phyloP scores from a whole-genome alignment of 2,888 invertebrate genomes.

The Parasteatoda lunata region DNA sequence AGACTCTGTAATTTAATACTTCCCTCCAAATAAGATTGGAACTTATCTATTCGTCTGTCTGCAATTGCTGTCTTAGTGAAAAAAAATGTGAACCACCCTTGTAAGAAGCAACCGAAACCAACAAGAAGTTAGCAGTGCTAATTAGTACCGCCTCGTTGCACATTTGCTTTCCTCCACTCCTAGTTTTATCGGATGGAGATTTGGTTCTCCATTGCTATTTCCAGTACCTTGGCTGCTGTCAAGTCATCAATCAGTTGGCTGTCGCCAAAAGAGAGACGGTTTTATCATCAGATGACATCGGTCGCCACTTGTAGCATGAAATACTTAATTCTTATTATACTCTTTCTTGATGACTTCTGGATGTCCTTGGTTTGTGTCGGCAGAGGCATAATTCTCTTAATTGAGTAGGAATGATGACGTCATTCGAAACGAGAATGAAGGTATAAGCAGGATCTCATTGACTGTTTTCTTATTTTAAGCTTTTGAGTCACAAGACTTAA shows the following conservation, averaged over 20 bases:
- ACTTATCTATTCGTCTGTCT: constrained; percentile 45
- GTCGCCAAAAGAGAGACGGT: constrained; percentile 43
- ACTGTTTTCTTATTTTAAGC: no score
- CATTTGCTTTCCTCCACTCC: constrained; percentile 9
- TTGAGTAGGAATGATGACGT: not conserved
- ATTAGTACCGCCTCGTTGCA: constrained; percentile 65
- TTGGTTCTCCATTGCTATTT: constrained; percentile 39
- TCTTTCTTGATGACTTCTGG: constrained; percentile 5
- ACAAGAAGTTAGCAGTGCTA: constrained; percentile 60
- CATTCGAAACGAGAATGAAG: not conserved
- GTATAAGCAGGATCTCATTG: not conserved
- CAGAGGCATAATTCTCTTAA: not conserved
- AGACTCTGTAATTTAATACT: constrained; percentile 35
- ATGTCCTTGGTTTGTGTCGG: not conserved
- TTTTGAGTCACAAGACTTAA: no score
- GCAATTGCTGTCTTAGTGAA: constrained; percentile 26
- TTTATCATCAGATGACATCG: constrained; percentile 57
- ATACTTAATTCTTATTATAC: constrained; percentile 16
- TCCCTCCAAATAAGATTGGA: constrained; percentile 50
- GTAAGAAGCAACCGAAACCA: constrained; percentile 55
- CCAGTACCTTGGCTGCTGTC: constrained; percentile 54
- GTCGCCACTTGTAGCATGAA: constrained; percentile 46
- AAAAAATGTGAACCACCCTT: constrained; percentile 12
- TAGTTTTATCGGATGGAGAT: constrained; percentile 28
- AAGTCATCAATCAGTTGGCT: constrained; percentile 59